A percentile compares a stretch with the other conserved stretches of the same genome.
These are phyloP conservation scores for Psittacus erithacus DNA, from an alignment of 2,113 vertebrate genomes.

Conservation along the genomic window DNA sequence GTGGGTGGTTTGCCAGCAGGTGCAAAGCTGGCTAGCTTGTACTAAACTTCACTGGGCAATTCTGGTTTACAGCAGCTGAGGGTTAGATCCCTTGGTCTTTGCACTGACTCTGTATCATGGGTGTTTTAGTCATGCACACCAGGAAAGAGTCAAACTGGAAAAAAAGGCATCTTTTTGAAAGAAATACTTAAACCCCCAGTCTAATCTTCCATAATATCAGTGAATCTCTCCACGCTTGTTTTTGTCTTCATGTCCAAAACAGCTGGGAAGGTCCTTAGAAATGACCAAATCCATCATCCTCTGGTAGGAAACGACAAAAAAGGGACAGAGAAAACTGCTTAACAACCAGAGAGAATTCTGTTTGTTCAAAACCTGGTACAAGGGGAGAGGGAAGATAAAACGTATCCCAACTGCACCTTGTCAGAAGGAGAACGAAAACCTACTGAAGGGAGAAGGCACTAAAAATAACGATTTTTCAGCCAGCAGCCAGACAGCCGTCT, in stretches of 20 bases:
- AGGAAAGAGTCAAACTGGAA: slow-evolving; percentile 18
- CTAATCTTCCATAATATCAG: slow-evolving; percentile 49
- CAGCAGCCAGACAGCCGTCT: slow-evolving; percentile 65
- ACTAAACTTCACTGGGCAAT: not conserved
- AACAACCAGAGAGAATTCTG: slow-evolving; percentile 52
- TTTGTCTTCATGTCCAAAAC: slow-evolving; percentile 47
- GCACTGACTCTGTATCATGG: not conserved
- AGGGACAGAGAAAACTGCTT: slow-evolving; percentile 8
- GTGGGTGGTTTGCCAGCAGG: not conserved
- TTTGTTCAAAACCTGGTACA: slow-evolving; percentile 25
- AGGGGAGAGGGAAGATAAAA: slow-evolving; percentile 2
- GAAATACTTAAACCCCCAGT: slow-evolving; percentile 32
- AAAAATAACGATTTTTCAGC: slow-evolving; percentile 68
- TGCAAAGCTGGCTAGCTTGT: not conserved
- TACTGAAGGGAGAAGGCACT: not conserved
- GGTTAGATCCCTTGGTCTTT: not conserved
- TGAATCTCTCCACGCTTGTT: slow-evolving; percentile 32
- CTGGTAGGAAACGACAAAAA: slow-evolving; percentile 32
- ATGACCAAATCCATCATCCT: slow-evolving; percentile 49
- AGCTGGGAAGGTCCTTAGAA: slow-evolving; percentile 56
- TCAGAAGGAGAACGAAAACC: slow-evolving; percentile 40
- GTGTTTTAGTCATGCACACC: slow-evolving; percentile 40
- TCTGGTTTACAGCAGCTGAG: slow-evolving; percentile 4
- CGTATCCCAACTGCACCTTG: slow-evolving; percentile 32
- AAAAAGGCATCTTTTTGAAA: slow-evolving; percentile 32